phyloP scores from a whole-genome alignment of 1,140 invertebrate genomes.

The Leptinotarsa lineolata region DNA sequence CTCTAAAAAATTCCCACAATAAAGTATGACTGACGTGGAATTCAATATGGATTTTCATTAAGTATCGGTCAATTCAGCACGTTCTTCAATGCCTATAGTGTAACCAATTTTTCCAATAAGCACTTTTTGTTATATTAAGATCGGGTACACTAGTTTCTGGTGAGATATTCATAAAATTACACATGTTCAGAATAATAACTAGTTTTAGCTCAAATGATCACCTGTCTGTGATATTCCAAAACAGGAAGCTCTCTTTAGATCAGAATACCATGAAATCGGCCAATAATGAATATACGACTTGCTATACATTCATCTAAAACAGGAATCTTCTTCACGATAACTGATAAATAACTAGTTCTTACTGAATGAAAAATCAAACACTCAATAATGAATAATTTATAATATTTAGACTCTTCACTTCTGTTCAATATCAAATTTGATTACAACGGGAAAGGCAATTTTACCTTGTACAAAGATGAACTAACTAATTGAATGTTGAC shows the following conservation, averaged over 20 bases:
- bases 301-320: neutral
- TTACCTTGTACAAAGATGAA: neutral
- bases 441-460: neutral
- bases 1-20: no score
- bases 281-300: neutral
- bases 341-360: neutral
- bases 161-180: no score
- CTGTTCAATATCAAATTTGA: neutral
- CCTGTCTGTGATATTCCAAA: neutral
- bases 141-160: no score
- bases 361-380: neutral
- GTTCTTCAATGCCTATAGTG: no score
- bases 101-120: no score
- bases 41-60: no score
- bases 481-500: neutral
- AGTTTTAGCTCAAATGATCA: no score
- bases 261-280: neutral
- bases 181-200: no score
- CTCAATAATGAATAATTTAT: neutral
- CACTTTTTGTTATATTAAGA: no score
- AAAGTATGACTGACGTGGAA: no score
- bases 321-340: conserved; percentile 4
- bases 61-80: no score
- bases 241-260: neutral
- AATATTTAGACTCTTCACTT: neutral